A percentile compares a stretch with the other conserved stretches of the same genome.
Conservation (phyloP, 23 tunicate species). For the Trididemnum nubilum region DNA sequence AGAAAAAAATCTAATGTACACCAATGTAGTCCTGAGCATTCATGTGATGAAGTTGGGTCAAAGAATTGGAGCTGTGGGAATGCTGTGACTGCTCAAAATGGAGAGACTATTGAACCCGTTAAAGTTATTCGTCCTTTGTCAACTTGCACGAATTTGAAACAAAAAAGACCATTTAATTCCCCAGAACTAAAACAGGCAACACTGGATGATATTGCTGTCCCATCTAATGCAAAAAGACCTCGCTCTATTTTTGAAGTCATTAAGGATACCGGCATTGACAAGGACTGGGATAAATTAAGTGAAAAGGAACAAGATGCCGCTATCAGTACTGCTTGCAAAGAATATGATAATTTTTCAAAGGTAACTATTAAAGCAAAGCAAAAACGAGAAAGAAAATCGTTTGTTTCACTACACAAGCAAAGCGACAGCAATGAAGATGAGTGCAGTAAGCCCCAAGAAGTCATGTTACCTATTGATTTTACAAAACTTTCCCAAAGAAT, state of each 20-base stretch:
- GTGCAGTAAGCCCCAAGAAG: not conserved
- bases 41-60: conserved; percentile 8
- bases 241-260: conserved; percentile 26
- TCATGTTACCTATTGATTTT: not conserved
- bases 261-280: conserved; percentile 11
- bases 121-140: not conserved
- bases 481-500: conserved; percentile 3
- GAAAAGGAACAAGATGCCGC: not conserved
- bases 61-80: conserved; percentile 44
- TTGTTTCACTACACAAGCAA: not conserved
- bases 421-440: not conserved
- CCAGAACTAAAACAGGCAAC: conserved; percentile 20
- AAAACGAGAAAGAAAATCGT: conserved; percentile 1
- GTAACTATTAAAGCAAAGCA: not conserved
- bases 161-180: conserved; percentile 19
- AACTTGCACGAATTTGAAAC: not conserved
- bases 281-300: conserved; percentile 6
- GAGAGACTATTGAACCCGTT: conserved; percentile 39
- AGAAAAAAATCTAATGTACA: too few species aligned
- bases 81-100: conserved; percentile 7
- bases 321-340: conserved; percentile 13
- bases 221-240: conserved; percentile 27
- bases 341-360: conserved; percentile 24
- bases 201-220: conserved; percentile 7
- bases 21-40: too few species aligned